Base-by-base conservation (phyloP, 2,113 vertebrate genomes). In the Centropus bengalensis region DNA sequence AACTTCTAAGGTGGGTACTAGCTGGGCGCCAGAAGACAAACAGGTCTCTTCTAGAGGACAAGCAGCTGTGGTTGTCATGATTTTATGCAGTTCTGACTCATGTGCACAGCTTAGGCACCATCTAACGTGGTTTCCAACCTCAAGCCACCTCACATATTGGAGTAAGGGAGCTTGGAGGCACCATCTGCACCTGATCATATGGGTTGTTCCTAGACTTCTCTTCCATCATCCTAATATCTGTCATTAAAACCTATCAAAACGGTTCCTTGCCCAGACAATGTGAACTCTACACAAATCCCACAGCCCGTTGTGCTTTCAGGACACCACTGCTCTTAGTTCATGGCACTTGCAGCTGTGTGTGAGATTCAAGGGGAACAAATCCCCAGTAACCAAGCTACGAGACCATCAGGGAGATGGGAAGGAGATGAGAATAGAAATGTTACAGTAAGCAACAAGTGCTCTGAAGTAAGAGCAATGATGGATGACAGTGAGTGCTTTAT, bases 331-430 rank as follows among this genome's bases (percentile, higher is more conserved):
- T 42, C 38, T 76, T 56, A 36, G 17, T 18, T 7, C 22, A 47
- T 33, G 45, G 51, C 12, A 19, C 27, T 23, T 1, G 0, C 8
- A 18, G 27, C 26, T n/a, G 9, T 1, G 0, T 24, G 42, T 18
- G 49, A 44, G 36, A 28, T 67, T 33, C 62, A 67, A 56, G 40
- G n/a, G 56, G 42, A 51, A 55, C 4, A 44, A 62, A 14, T 2
- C 1, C 10, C 40, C 30, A 47, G 23, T 28, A 62, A 83, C 55
- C 12, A 47, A 70, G 18, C 12, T 59, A 40, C 15, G 9, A 54
- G 8, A 47, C 28, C 30, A 12, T 13, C 54, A 49, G 40, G 22
- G 64, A 71, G 45, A 23, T 14, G 40, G 32, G 42, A 73, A 67
- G 16, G 23, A 14, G 33, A 27, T 33, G 10, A 73, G 54, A 68